A percentile compares a stretch with the other conserved stretches of the same genome.
Evolutionary conservation across 2,797 vertebrate species (phyloP).

Genomic region (Prunella strophiata): DNA sequence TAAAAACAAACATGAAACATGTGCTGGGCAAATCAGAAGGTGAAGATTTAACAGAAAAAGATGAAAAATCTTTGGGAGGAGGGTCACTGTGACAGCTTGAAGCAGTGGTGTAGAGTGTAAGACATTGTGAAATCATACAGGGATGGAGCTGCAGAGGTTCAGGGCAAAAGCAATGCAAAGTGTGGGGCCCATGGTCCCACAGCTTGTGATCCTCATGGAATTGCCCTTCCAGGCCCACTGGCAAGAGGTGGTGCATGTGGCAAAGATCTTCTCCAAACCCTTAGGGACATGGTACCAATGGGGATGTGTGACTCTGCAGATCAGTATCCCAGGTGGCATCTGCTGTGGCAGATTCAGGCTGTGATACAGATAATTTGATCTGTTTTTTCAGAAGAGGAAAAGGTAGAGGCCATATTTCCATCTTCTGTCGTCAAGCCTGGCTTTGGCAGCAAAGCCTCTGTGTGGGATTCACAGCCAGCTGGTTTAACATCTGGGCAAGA

Average conservation of each 20-base stretch:
- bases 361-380: background rate
- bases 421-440: background rate
- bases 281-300: background rate
- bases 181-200: rapidly evolving
- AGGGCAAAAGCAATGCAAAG: background rate
- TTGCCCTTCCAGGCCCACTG: background rate
- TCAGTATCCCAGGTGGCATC: rapidly evolving
- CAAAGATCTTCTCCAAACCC: background rate
- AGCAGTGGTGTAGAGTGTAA: background rate
- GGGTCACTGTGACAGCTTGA: rapidly evolving
- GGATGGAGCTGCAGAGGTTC: background rate
- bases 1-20: background rate
- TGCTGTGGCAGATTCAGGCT: background rate
- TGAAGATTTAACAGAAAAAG: background rate
- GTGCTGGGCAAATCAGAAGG: background rate
- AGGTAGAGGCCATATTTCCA: background rate
- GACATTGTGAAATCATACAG: background rate
- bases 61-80: background rate
- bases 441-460: background rate
- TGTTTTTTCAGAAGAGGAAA: background rate
- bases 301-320: background rate
- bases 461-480: background rate
- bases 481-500: constrained; percentile 5
- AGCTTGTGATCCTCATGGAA: background rate
- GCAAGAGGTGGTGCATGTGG: background rate